Evolutionary conservation across 1,140 invertebrate genomes (phyloP).

Genomic region (Drosophila parabipectinata): DNA sequence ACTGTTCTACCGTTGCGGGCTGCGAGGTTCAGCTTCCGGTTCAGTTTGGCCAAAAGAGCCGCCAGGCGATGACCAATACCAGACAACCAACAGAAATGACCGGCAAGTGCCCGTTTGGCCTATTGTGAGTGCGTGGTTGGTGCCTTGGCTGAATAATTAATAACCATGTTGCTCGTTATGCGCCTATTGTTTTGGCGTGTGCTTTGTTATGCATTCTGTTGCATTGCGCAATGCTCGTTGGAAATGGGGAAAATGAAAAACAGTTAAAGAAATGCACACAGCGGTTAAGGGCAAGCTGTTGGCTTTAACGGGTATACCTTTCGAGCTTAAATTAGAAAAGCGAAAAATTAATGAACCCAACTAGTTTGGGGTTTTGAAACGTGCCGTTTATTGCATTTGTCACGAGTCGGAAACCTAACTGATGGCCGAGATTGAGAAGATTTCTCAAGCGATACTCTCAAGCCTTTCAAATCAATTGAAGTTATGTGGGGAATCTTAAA

Average conservation of each 20-base stretch:
- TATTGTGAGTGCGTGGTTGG: conserved; percentile 17
- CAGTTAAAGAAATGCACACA: conserved; percentile 49
- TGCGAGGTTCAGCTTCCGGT: conserved; percentile 54
- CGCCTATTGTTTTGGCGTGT: conserved; percentile 62
- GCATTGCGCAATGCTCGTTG: conserved; percentile 65
- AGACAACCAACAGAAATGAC: conserved; percentile 40
- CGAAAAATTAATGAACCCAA: conserved; percentile 32
- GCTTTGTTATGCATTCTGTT: conserved; percentile 76
- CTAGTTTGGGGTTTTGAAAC: conserved; percentile 4
- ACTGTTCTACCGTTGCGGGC: conserved; percentile 48
- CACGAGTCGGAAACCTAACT: conserved; percentile 5
- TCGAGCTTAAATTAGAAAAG: conserved; percentile 20
- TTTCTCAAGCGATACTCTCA: conserved; percentile 15
- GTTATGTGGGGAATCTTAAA: conserved; percentile 15
- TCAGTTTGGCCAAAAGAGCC: conserved; percentile 43
- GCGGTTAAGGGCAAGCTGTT: conserved; percentile 35
- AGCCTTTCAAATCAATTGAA: conserved; percentile 33
- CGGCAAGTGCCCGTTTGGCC: conserved; percentile 57
- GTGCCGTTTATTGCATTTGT: not conserved
- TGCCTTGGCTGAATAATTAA: conserved; percentile 71
- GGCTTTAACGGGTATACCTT: conserved; percentile 9
- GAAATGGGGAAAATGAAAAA: conserved; percentile 35
- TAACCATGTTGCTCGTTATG: conserved; percentile 70
- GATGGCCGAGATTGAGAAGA: conserved; percentile 28
- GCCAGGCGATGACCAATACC: conserved; percentile 22